These are phyloP conservation scores for Andrena bicolor DNA, from an alignment of 2,888 invertebrate genomes.

Conservation along the genomic window DNA sequence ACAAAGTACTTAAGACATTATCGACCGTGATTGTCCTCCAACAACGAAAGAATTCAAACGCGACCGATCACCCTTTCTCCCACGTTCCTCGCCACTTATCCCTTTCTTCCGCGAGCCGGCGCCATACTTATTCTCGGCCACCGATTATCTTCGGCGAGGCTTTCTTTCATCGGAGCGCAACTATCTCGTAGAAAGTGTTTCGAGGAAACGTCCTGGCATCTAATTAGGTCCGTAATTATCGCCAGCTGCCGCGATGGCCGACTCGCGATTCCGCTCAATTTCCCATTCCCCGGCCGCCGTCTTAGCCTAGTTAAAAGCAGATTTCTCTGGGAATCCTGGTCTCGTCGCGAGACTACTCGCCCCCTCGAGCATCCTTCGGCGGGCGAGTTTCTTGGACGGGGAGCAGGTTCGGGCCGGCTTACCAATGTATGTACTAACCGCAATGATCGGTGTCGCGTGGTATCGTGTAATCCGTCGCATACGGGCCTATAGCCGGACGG, in stretches of 20 bases:
- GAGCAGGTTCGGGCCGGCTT: constrained; percentile 18
- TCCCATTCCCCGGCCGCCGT: neutral
- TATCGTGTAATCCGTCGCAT: constrained; percentile 49
- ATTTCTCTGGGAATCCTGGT: neutral
- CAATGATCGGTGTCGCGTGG: constrained; percentile 29
- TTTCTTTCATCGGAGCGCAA: neutral
- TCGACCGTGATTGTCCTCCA: constrained; percentile 62
- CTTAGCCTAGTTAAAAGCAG: neutral
- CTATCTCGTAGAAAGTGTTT: neutral
- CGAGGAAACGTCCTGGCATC: neutral
- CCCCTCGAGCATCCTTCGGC: too few relatives aligned
- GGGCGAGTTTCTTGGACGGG: neutral
- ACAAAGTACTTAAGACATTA: constrained; percentile 62
- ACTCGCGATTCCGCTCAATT: neutral
- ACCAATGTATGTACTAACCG: constrained; percentile 16
- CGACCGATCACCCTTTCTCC: constrained; percentile 28
- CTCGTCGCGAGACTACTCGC: neutral
- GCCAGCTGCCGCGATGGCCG: constrained; percentile 8
- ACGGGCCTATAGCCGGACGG: constrained; percentile 49
- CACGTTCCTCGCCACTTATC: neutral
- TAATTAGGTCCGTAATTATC: constrained; percentile 26
- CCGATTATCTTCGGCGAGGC: constrained; percentile 4
- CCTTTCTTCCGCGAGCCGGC: constrained; percentile 10
- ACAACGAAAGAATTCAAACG: constrained; percentile 54
- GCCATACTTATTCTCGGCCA: constrained; percentile 13